phyloP scores from a whole-genome alignment of 2,797 vertebrate species.

The Geotrypetes seraphini region DNA sequence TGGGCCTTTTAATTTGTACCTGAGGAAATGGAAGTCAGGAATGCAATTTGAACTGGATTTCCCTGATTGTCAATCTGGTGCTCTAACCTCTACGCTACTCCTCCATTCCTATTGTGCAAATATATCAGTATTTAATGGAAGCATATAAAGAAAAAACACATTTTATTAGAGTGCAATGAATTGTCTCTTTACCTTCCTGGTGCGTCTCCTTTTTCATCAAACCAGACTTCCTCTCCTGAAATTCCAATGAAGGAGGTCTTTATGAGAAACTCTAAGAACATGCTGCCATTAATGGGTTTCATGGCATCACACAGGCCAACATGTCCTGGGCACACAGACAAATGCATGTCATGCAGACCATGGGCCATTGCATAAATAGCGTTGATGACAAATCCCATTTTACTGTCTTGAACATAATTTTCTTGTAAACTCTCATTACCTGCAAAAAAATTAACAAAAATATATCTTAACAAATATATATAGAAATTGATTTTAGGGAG shows the following conservation, averaged over 20 bases:
- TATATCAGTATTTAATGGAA: too few species aligned
- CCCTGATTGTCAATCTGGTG: too few species aligned
- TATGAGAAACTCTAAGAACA: slow-evolving; percentile 86
- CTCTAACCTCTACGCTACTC: too few species aligned
- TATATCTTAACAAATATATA: too few species aligned
- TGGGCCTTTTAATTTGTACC: too few species aligned
- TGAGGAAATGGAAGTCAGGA: too few species aligned
- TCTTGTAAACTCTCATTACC: slow-evolving; percentile 92
- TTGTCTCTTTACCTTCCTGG: slow-evolving; percentile 77
- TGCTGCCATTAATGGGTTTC: slow-evolving; percentile 93
- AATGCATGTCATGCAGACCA: slow-evolving; percentile 91
- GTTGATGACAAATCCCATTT: slow-evolving; percentile 98
- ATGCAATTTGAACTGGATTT: too few species aligned
- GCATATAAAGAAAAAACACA: too few species aligned
- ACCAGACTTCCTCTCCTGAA: slow-evolving; percentile 94
- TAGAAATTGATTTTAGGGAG: too few species aligned
- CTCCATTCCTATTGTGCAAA: too few species aligned
- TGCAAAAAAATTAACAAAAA: slow-evolving; percentile 33
- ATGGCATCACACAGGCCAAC: slow-evolving; percentile 90
- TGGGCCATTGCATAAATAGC: slow-evolving; percentile 97
- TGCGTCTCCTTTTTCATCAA: slow-evolving; percentile 93
- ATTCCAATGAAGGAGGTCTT: slow-evolving; percentile 87
- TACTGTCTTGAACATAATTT: slow-evolving; percentile 95
- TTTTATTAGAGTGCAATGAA: too few species aligned
- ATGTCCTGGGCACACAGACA: slow-evolving; percentile 70